Base-by-base conservation (phyloP, 2,888 invertebrate genomes). In the Melieria omissa region DNA sequence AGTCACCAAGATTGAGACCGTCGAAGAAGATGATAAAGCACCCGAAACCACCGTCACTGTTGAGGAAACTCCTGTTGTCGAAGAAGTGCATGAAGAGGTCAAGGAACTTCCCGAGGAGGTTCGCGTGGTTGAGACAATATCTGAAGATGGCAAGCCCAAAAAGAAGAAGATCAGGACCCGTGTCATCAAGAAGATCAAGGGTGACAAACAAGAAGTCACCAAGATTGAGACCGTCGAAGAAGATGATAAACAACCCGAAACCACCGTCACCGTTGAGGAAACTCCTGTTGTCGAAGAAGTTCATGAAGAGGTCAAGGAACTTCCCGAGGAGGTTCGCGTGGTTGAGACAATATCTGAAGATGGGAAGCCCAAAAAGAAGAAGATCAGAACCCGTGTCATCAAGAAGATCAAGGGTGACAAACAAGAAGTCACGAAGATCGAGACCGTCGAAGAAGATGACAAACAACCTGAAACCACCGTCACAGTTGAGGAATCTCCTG, bases 11-110 rank as follows among this genome's bases (percentile, higher is more conserved):
- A 82, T 84, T 62, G 80, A 82, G 71, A 85, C 78, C 5, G 80
- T 80, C 63, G 82, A 84, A 78, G 84, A 84, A 78, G 86, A 81
- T 75, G 84, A 81, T 68, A 84, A 83, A 79, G 78, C 85, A 82
- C 86, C 88, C 70, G 78, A 87, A 81, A 83, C 84, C 65, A 82
- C 85, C 29, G 70, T 73, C 7, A 73, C 70, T 9, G 71, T 73
- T 8, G 73, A 68, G 7, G 73, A 73, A 57, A 29, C 64, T 57
- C 71, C 73, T 2, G 4, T 71, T 2, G 4, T 71, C 29, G 73
- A 73, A 44, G 65, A 73, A 45, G 47, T 44, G 58, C 73, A 52
- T 5, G 65, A 73, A 12, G 45, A 71, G 49, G 14, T 71, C 0
- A 42, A 44, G 16, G 73, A 73, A 63, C n/a, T 73, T 55, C 73